phyloP scores from a whole-genome alignment of 2,113 vertebrate genomes.

The Ptychochromis oligacanthus region DNA sequence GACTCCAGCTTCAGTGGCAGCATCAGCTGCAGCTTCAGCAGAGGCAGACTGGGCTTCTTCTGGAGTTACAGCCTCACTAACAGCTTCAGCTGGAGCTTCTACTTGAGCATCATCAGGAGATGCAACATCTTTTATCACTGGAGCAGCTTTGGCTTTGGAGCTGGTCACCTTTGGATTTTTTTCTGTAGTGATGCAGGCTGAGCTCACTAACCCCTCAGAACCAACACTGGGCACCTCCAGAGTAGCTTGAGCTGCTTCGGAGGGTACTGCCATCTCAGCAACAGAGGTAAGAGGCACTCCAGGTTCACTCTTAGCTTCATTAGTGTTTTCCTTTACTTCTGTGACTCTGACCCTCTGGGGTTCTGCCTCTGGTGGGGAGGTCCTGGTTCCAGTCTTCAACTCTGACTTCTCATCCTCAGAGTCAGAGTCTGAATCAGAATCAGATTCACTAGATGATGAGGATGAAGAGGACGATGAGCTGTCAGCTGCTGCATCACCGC shows the following conservation, averaged over 20 bases:
- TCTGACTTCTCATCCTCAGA: slow-evolving; percentile 64
- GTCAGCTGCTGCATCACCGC: slow-evolving; percentile 22
- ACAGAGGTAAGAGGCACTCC: neutral
- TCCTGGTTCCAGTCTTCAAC: slow-evolving; percentile 14
- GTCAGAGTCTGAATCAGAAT: slow-evolving; percentile 54
- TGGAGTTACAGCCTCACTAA: neutral
- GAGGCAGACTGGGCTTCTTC: neutral
- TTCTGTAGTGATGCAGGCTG: slow-evolving; percentile 5
- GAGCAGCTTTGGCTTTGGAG: neutral
- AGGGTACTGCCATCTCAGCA: neutral
- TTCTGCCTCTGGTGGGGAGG: neutral
- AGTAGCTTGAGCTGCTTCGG: neutral
- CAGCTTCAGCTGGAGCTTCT: neutral
- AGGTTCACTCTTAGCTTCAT: neutral
- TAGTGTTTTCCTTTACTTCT: slow-evolving; percentile 6
- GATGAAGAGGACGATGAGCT: slow-evolving; percentile 62
- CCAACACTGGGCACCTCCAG: neutral
- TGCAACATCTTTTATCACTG: neutral
- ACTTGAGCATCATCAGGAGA: neutral
- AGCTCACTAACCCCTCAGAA: slow-evolving; percentile 38
- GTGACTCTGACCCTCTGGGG: neutral
- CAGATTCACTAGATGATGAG: slow-evolving; percentile 71
- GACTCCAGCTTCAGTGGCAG: neutral
- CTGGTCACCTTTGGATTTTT: neutral
- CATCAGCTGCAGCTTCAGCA: neutral